Conservation (phyloP, 2,113 vertebrate genomes). For the Mohoua ochrocephala region DNA sequence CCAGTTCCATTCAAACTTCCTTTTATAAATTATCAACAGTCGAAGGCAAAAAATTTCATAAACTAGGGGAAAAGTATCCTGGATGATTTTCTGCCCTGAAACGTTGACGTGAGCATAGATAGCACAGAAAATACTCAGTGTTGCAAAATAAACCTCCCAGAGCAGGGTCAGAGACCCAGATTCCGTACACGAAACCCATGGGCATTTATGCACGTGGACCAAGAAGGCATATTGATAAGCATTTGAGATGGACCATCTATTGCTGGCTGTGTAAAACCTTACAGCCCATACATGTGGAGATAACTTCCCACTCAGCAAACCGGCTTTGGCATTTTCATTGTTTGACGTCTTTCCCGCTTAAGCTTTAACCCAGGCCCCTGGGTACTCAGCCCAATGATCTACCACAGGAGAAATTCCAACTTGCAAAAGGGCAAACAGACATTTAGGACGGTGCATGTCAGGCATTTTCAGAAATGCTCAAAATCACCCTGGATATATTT, state of each 20-base stretch:
- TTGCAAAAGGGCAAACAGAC: not conserved
- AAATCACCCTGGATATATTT: not conserved
- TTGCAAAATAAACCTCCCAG: not conserved
- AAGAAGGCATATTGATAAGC: not conserved
- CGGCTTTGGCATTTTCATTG: not conserved
- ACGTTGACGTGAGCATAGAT: not conserved
- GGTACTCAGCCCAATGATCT: not conserved
- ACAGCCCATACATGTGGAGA: not conserved
- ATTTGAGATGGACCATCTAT: not conserved
- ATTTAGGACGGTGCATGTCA: not conserved
- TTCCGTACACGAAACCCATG: not conserved
- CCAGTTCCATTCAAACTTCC: not conserved
- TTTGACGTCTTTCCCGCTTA: not conserved
- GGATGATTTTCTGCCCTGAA: not conserved
- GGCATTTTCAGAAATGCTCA: not conserved
- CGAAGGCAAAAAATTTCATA: not conserved
- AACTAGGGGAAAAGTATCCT: not conserved
- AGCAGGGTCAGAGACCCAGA: not conserved
- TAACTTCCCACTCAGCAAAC: not conserved
- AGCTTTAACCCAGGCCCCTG: not conserved
- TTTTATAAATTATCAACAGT: not conserved
- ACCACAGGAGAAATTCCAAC: not conserved
- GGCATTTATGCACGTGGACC: rapidly evolving
- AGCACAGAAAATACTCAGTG: not conserved
- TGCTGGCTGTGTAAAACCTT: not conserved